Evolutionary conservation across 2,113 vertebrate species (phyloP).

Genomic region (Psephotus haematonotus): DNA sequence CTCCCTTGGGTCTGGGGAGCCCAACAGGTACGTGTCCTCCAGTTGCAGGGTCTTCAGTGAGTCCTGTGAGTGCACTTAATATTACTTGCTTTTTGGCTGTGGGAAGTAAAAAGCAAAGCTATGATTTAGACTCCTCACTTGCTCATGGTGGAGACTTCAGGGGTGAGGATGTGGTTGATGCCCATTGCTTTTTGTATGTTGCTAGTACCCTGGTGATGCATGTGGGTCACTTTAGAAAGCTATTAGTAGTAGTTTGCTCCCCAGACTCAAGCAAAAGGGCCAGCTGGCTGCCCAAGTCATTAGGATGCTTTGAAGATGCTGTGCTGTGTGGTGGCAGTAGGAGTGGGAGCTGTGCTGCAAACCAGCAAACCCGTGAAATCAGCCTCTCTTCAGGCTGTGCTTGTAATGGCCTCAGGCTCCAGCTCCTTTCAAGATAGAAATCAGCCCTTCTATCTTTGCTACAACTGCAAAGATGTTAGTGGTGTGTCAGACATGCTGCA

Average conservation of each 20-base stretch:
- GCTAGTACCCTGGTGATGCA: not conserved
- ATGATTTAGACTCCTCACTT: fast-evolving
- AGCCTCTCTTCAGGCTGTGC: not conserved
- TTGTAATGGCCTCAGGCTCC: not conserved
- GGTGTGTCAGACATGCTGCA: not conserved
- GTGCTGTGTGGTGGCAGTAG: not conserved
- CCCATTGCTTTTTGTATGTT: fast-evolving
- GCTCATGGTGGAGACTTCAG: not conserved
- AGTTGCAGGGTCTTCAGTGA: not conserved
- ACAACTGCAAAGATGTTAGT: not conserved
- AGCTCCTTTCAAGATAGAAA: not conserved
- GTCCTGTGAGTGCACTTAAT: not conserved
- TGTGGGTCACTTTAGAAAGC: not conserved
- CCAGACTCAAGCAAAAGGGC: too few species aligned
- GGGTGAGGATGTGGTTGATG: not conserved
- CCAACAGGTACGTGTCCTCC: fast-evolving
- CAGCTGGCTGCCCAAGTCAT: fast-evolving
- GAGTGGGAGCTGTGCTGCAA: not conserved
- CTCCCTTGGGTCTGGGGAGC: fast-evolving
- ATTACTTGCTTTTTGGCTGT: not conserved
- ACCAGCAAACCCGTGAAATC: not conserved
- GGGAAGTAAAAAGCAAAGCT: not conserved
- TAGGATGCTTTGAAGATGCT: not conserved
- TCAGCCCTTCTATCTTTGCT: not conserved
- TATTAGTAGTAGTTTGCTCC: not conserved